Conservation (phyloP, 2,113 vertebrate genomes). For the Colossoma macropomum region DNA sequence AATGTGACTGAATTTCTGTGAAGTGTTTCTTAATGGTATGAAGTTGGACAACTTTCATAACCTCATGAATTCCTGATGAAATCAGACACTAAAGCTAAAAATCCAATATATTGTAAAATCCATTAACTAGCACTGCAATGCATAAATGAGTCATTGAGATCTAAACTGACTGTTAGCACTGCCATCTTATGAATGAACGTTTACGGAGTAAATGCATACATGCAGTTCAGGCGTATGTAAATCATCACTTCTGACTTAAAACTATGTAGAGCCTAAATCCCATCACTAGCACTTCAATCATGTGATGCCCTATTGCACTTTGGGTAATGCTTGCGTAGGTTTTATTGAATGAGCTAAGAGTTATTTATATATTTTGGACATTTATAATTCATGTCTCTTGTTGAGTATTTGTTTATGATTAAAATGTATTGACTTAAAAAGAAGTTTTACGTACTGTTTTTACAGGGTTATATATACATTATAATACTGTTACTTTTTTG, state of each 20-base stretch:
- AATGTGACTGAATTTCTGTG: slow-evolving; percentile 18
- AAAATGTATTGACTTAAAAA: slow-evolving; percentile 41
- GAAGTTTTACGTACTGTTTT: slow-evolving; percentile 61
- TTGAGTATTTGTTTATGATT: slow-evolving; percentile 55
- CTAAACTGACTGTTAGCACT: slow-evolving; percentile 48
- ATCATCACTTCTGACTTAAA: background rate
- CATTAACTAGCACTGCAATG: background rate
- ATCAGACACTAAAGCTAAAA: slow-evolving; percentile 7
- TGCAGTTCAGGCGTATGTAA: background rate
- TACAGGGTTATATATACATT: slow-evolving; percentile 27
- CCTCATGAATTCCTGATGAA: slow-evolving; percentile 26
- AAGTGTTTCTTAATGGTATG: slow-evolving; percentile 16
- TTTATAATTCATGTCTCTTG: slow-evolving; percentile 45
- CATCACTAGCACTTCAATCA: slow-evolving; percentile 41
- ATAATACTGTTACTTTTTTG: slow-evolving; percentile 43
- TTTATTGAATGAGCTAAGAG: slow-evolving; percentile 37
- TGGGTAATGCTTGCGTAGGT: slow-evolving; percentile 41
- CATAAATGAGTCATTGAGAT: slow-evolving; percentile 19
- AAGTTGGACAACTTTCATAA: slow-evolving; percentile 14
- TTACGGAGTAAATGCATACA: background rate
- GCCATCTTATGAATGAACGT: slow-evolving; percentile 19
- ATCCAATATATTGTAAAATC: slow-evolving; percentile 54
- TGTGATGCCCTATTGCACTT: slow-evolving; percentile 44
- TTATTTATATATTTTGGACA: slow-evolving; percentile 57
- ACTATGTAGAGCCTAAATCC: background rate